Base-by-base conservation (phyloP, 2,113 vertebrate genomes). In the Odocoileus virginianus region DNA sequence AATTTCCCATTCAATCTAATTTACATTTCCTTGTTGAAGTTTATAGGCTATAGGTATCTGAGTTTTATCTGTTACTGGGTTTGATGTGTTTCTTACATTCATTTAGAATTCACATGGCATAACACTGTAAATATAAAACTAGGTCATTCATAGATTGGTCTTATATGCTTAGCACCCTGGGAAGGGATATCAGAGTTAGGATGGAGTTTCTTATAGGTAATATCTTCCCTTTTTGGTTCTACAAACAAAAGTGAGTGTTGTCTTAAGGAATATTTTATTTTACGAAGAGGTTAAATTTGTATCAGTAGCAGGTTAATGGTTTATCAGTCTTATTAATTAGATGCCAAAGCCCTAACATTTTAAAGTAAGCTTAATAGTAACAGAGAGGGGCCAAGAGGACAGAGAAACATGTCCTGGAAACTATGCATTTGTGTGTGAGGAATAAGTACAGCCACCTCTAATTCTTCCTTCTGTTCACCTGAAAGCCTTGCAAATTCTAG, bases 401-500 rank as follows among this genome's bases (percentile, higher is more conserved):
- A 76, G 52, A 95, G 76, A 94, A 96, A 76, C 25, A 47, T 7
- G 16, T 25, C 45, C 78, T 79, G 28, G 55, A 93, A 96, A 55
- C 36, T 79, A 4, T 79, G 36, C 76, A 16, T 67, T 27, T 50
- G 2, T 67, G 19, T 30, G 27, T 3, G 10, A 36, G 78, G 87
- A 83, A 54, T 90, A 91, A 90, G 23, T 54, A 76, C 19, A 74
- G 50, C 50, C 47, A 17, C 64, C n/a, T n/a, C 47, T 47, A 91
- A 96, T 94, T 93, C 82, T 94, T 96, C 87, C 76, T 95, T 86
- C 95, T 89, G 54, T 74, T 97, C 7, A 25, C 86, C 93, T 87
- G 83, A 94, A 91, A 97, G 78, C 58, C 86, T 96, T 91, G 83
- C 86, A 97, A 93, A 93, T 96, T 97, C 97, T 83, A 76, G 88